A percentile compares a stretch with the other conserved stretches of the same genome.
phyloP scores from a whole-genome alignment of 1,140 invertebrate genomes.

The Heliothis subflexa region DNA sequence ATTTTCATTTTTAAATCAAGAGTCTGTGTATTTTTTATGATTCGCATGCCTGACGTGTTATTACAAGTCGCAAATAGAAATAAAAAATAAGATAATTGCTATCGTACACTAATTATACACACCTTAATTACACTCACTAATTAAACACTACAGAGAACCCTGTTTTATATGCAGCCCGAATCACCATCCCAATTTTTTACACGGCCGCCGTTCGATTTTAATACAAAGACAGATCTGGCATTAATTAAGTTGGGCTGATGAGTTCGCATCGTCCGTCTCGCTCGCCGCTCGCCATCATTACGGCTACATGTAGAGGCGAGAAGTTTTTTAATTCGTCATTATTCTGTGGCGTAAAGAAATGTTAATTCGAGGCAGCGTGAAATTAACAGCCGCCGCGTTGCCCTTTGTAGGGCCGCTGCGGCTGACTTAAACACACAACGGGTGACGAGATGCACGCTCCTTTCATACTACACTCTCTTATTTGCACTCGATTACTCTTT shows the following conservation, averaged over 20 bases:
- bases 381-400: constrained; percentile 83
- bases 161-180: constrained; percentile 41
- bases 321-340: constrained; percentile 86
- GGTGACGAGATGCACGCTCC: constrained; percentile 77
- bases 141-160: constrained; percentile 42
- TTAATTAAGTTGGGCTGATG: constrained; percentile 84
- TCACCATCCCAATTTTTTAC: constrained; percentile 62
- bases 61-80: constrained; percentile 7
- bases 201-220: constrained; percentile 75
- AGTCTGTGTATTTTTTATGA: neutral
- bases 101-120: constrained; percentile 23
- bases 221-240: constrained; percentile 84
- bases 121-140: constrained; percentile 39
- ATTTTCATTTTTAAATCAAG: neutral
- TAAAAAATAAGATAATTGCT: constrained; percentile 29
- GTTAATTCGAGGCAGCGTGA: constrained; percentile 87
- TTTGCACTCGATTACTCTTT: constrained; percentile 81
- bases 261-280: constrained; percentile 72
- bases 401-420: constrained; percentile 83
- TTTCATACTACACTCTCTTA: constrained; percentile 79
- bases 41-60: constrained; percentile 8
- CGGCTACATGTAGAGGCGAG: constrained; percentile 81
- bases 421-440: constrained; percentile 84
- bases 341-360: constrained; percentile 86
- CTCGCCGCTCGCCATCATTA: constrained; percentile 78